Percentiles rank a stretch among this genome's conserved stretches.
phyloP scores from a whole-genome alignment of 1,140 invertebrate genomes.

The Drosophila setifemur region DNA sequence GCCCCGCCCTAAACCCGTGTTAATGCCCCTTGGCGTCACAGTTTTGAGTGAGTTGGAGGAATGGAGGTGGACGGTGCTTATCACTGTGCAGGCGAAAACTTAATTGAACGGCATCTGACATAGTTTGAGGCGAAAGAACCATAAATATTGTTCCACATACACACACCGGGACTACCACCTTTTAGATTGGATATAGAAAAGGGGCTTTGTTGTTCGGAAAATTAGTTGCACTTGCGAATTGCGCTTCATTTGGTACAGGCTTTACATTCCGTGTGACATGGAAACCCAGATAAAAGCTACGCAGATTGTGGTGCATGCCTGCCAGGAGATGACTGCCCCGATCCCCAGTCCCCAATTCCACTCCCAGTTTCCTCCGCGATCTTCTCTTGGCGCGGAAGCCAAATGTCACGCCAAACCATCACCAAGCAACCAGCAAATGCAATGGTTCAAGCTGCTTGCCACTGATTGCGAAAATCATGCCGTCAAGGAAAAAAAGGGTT shows the following conservation, averaged over 20 bases:
- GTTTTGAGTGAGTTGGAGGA: conserved; percentile 31
- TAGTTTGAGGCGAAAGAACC: conserved; percentile 55
- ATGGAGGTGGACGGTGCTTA: conserved; percentile 40
- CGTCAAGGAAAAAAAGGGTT: conserved; percentile 34
- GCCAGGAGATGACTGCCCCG: conserved; percentile 18
- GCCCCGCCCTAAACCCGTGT: not conserved
- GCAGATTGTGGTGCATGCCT: conserved; percentile 36
- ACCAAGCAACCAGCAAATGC: conserved; percentile 32
- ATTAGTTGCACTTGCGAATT: conserved; percentile 75
- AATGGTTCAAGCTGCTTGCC: conserved; percentile 55
- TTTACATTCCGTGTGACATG: conserved; percentile 55
- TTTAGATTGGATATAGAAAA: conserved; percentile 13
- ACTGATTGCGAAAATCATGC: conserved; percentile 73
- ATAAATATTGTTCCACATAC: conserved; percentile 29
- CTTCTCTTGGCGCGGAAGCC: conserved; percentile 18
- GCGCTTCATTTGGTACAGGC: conserved; percentile 56
- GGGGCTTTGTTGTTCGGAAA: conserved; percentile 43
- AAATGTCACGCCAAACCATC: conserved; percentile 60
- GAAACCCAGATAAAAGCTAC: conserved; percentile 52
- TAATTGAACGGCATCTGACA: conserved; percentile 77
- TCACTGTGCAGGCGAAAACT: conserved; percentile 69
- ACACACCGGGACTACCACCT: too few species aligned
- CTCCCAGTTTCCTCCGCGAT: not conserved
- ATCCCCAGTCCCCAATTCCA: not conserved
- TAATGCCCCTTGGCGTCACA: conserved; percentile 39